Evolutionary conservation across 2,113 vertebrate species (phyloP).

Genomic region (Periophthalmodon schlosseri): DNA sequence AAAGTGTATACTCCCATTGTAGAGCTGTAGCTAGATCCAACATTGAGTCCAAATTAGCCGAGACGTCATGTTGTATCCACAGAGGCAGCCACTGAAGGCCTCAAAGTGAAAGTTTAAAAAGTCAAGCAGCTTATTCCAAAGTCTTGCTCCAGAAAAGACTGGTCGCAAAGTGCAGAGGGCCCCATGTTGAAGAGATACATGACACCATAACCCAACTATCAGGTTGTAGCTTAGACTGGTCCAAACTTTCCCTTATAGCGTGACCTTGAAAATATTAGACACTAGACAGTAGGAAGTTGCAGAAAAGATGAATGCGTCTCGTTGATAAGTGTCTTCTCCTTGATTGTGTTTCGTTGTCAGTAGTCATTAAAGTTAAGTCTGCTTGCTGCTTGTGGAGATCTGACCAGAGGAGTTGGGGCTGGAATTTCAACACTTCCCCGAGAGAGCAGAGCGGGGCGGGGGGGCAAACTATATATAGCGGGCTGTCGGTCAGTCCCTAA

Average conservation of each 20-base stretch:
- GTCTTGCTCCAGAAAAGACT: conserved; percentile 26
- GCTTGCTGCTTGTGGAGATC: conserved; percentile 67
- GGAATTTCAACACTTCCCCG: conserved; percentile 89
- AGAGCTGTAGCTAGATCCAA: conserved; percentile 21
- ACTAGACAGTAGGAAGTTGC: conserved; percentile 29
- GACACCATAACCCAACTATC: conserved; percentile 39
- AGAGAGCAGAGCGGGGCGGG: conserved; percentile 81
- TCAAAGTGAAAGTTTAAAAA: conserved; percentile 23
- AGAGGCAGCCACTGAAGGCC: conserved; percentile 21
- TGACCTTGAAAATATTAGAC: conserved; percentile 20
- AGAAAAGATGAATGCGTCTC: conserved; percentile 24
- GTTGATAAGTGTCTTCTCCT: conserved; percentile 19
- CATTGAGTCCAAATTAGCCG: conserved; percentile 31
- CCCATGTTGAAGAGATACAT: conserved; percentile 39
- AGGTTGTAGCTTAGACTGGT: conserved; percentile 44
- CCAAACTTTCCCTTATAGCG: conserved; percentile 8
- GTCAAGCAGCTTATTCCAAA: conserved; percentile 21
- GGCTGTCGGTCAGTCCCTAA: conserved; percentile 84
- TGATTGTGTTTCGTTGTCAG: conserved; percentile 41
- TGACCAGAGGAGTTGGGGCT: conserved; percentile 73
- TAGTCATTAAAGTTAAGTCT: conserved; percentile 57
- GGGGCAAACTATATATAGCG: conserved; percentile 92
- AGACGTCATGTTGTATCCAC: conserved; percentile 24
- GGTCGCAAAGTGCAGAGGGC: conserved; percentile 24
- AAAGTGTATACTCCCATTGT: conserved; percentile 54